A percentile compares a stretch with the other conserved stretches of the same genome.
Evolutionary conservation across 2,113 vertebrate species (phyloP).

Genomic region (Otocyon megalotis): DNA sequence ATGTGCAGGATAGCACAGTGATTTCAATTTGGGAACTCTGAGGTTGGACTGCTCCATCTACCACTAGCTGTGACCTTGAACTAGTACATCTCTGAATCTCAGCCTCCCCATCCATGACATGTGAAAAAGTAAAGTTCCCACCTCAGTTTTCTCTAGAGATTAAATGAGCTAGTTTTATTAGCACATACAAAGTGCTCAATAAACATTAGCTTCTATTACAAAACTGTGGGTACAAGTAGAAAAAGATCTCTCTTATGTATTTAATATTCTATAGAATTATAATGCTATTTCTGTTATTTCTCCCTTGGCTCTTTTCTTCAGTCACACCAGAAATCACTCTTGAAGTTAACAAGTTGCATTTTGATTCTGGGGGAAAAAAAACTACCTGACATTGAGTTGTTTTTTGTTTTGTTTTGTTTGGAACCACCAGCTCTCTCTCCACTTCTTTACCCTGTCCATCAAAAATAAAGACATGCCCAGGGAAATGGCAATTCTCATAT

Average conservation of each 20-base stretch:
- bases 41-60: background rate
- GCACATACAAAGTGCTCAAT: background rate
- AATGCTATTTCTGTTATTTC: conserved; percentile 25
- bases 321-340: conserved; percentile 2
- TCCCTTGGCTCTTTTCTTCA: conserved; percentile 38
- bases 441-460: background rate
- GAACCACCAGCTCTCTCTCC: background rate
- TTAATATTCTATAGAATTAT: conserved; percentile 51
- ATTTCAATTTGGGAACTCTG: background rate
- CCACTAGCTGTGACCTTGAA: background rate
- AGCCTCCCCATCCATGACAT: background rate
- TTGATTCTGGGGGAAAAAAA: background rate
- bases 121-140: background rate
- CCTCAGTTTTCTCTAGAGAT: background rate
- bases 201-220: conserved; percentile 15
- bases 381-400: background rate
- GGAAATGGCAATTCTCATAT: conserved; percentile 39
- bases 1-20: background rate
- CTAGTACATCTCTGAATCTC: background rate
- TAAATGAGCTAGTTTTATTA: conserved; percentile 13
- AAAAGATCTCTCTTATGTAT: background rate
- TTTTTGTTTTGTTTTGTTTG: background rate
- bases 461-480: background rate
- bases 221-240: background rate
- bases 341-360: conserved; percentile 3